A percentile compares a stretch with the other conserved stretches of the same genome.
Evolutionary conservation across 2,113 vertebrate species (phyloP).

Genomic region (Coptodon bakossiorum): DNA sequence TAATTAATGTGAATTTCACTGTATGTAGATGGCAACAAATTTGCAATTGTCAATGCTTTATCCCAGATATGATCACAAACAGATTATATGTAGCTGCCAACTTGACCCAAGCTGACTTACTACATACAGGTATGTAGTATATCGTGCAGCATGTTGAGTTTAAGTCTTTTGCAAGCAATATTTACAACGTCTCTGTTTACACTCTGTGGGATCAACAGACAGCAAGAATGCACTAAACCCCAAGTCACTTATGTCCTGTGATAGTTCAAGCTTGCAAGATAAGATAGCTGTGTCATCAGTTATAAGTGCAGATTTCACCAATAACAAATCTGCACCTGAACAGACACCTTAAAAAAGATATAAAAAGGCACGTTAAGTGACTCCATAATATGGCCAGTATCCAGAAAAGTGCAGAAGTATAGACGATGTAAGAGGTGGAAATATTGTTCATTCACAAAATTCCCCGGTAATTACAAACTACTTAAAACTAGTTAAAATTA

Average conservation of each 20-base stretch:
- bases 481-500: not conserved
- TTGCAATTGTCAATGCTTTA: not conserved
- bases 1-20: not conserved
- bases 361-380: not conserved
- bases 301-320: not conserved
- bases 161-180: not conserved
- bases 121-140: not conserved
- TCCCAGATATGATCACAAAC: not conserved
- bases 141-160: not conserved
- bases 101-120: not conserved
- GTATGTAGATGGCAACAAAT: not conserved
- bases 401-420: not conserved
- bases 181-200: not conserved
- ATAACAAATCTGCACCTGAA: not conserved
- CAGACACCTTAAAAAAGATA: not conserved
- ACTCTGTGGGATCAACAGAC: not conserved
- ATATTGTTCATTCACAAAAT: not conserved
- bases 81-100: not conserved
- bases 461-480: not conserved
- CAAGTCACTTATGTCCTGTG: not conserved
- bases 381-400: not conserved
- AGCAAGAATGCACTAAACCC: not conserved
- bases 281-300: not conserved
- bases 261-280: not conserved
- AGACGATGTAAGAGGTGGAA: rapidly evolving